Evolutionary conservation across 2,113 vertebrate species (phyloP), one percentile per base, ranked within the genome.

Genomic region (Mormyrus iriodes): DNA sequence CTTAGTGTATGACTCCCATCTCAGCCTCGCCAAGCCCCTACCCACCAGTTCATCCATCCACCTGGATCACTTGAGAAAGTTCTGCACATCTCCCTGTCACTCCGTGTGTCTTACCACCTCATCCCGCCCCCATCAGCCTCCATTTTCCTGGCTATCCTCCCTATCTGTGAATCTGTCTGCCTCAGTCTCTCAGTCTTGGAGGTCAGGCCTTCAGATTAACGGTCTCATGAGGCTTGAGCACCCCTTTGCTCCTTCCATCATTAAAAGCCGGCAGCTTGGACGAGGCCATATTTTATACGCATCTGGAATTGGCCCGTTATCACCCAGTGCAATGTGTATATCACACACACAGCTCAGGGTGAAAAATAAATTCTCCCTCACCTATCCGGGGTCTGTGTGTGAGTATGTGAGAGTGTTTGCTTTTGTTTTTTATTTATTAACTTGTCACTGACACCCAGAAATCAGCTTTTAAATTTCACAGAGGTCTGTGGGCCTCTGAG

Each of bases 131-230:
- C 4, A 35, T 79, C 35, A 31, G n/a, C n/a, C 61, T 7, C 35
- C n/a, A 27, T n/a, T 39, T 17, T 79, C 35, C 73, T 7, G 13
- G 35, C 73, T 79, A 31, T 79, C 73, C 15, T 19, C 35, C 17
- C 42, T 21, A 46, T 84, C 42, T 48, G 76, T 88, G 65, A 82
- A 73, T 82, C 27, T 82, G 27, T 55, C 31, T 88, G 49, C 58
- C 27, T 53, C 55, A 61, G 55, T 88, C 65, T 39, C 46, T 51
- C 55, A n/a, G 46, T 51, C 17, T 39, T 51, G 48, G 89, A 91
- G 92, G 91, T 90, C 90, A 92, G 90, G 85, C 73, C 91, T 92
- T 88, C 91, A 94, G 93, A 94, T 95, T 93, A 95, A 94, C 93
- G 92, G 88, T 93, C 92, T 91, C 89, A 89, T 91, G 91, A 90